Evolutionary conservation across 1,140 invertebrate species (phyloP).

Genomic region (Drosophila rhopaloa): DNA sequence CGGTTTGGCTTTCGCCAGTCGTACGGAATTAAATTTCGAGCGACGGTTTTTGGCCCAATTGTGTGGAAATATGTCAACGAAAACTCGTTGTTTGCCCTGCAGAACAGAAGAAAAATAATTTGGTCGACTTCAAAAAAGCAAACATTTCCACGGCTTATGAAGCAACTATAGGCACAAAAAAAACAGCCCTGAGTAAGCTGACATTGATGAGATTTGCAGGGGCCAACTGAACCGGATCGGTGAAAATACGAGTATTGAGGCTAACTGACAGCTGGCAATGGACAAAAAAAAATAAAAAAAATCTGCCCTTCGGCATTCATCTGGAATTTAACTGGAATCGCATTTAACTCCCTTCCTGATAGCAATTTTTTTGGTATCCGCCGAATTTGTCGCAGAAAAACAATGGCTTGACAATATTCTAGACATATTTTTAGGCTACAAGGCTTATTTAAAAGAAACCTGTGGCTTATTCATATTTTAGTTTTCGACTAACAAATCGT

Average conservation of each 20-base stretch:
- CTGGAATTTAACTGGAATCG: slow-evolving; percentile 38
- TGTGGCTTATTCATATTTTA: too few species aligned
- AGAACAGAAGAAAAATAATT: slow-evolving; percentile 37
- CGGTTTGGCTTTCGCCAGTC: slow-evolving; percentile 44
- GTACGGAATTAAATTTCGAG: slow-evolving; percentile 66
- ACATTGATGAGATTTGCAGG: slow-evolving; percentile 70
- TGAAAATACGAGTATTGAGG: slow-evolving; percentile 5
- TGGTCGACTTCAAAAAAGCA: slow-evolving; percentile 37
- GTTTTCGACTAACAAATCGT: too few species aligned
- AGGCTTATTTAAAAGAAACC: too few species aligned
- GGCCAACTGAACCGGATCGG: slow-evolving; percentile 2
- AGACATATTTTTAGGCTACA: too few species aligned
- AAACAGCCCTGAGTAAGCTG: slow-evolving; percentile 51
- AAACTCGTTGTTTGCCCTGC: slow-evolving; percentile 14
- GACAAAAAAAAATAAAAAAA: slow-evolving; percentile 2
- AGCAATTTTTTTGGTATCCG: background rate
- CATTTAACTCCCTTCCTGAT: background rate
- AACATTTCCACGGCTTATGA: slow-evolving; percentile 32
- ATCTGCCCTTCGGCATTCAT: slow-evolving; percentile 13
- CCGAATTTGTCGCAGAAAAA: background rate
- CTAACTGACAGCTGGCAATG: slow-evolving; percentile 30
- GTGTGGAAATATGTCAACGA: slow-evolving; percentile 66
- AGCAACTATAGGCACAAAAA: slow-evolving; percentile 5
- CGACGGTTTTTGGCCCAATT: slow-evolving; percentile 64
- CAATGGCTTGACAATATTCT: background rate